phyloP scores from a whole-genome alignment of 2,797 vertebrate species.

The Rachycentron canadum region DNA sequence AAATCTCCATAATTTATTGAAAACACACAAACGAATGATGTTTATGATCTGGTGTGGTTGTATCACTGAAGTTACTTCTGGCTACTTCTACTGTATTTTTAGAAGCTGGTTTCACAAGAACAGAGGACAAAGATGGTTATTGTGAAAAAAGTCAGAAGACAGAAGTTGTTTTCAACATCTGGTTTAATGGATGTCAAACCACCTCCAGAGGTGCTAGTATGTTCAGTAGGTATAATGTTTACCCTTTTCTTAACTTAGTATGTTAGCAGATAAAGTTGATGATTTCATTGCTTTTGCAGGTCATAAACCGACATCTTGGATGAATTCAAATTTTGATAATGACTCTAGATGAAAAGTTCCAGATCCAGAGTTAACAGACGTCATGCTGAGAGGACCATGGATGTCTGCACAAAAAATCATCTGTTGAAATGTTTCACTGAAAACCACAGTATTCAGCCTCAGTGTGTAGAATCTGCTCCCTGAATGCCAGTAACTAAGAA shows the following conservation, averaged over 20 bases:
- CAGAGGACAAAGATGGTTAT: too few relatives aligned
- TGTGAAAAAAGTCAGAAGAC: too few relatives aligned
- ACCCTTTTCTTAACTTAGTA: neutral
- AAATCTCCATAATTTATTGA: neutral
- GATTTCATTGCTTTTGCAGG: neutral
- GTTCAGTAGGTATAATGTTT: neutral
- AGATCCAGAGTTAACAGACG: neutral
- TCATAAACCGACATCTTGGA: neutral
- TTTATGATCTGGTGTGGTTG: neutral
- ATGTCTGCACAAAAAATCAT: neutral
- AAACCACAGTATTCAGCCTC: neutral
- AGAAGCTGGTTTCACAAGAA: too few relatives aligned
- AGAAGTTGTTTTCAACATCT: too few relatives aligned
- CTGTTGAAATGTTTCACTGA: neutral
- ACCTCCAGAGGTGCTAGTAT: neutral
- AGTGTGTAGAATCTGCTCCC: slow-evolving; percentile 4
- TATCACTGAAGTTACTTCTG: too few relatives aligned
- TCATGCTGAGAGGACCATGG: neutral
- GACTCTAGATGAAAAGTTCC: neutral
- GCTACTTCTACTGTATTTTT: too few relatives aligned
- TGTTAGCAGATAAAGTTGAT: neutral
- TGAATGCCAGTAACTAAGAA: slow-evolving; percentile 23
- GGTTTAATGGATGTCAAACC: neutral
- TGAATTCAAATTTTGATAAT: neutral
- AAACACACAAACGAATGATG: neutral